Percentiles rank a stretch among this genome's conserved stretches.
Conservation (phyloP, 2,797 vertebrate genomes). For the Pangasius mekongensis region DNA sequence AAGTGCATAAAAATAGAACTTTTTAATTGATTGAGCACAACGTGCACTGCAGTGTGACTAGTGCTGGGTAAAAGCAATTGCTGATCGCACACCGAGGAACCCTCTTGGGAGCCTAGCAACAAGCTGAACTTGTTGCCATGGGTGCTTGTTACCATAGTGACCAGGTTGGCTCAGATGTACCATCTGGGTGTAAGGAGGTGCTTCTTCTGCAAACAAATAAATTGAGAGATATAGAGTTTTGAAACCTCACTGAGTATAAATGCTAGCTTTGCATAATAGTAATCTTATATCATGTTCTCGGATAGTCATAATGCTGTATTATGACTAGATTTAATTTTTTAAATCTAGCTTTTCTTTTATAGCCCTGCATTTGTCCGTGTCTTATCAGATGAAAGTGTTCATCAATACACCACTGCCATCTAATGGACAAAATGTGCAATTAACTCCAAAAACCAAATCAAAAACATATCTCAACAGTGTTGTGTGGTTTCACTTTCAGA, state of each 20-base stretch:
- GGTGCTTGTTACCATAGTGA: conserved; percentile 45
- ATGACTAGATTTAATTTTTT: no score
- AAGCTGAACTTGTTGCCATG: conserved; percentile 46
- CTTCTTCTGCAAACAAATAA: not conserved
- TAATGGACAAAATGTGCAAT: conserved; percentile 15
- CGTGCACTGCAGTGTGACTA: not conserved
- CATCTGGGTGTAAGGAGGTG: conserved; percentile 35
- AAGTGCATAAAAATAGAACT: not conserved
- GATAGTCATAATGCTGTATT: not conserved
- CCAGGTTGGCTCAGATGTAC: conserved; percentile 29
- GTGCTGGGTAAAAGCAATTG: conserved; percentile 3
- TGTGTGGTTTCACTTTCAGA: not conserved
- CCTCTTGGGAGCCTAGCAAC: conserved; percentile 51
- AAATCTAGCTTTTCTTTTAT: not conserved
- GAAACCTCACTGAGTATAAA: not conserved
- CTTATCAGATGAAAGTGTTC: not conserved
- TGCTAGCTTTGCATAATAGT: no score
- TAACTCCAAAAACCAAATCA: not conserved
- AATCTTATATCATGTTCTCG: not conserved
- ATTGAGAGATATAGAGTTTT: not conserved
- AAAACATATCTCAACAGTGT: no score
- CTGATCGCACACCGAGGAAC: conserved; percentile 9
- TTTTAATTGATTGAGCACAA: not conserved
- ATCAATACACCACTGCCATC: conserved; percentile 19
- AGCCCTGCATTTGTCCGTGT: not conserved